These are phyloP conservation scores for Clarias macrocephalus DNA, from an alignment of 2,113 vertebrate genomes.

Conservation along the genomic window DNA sequence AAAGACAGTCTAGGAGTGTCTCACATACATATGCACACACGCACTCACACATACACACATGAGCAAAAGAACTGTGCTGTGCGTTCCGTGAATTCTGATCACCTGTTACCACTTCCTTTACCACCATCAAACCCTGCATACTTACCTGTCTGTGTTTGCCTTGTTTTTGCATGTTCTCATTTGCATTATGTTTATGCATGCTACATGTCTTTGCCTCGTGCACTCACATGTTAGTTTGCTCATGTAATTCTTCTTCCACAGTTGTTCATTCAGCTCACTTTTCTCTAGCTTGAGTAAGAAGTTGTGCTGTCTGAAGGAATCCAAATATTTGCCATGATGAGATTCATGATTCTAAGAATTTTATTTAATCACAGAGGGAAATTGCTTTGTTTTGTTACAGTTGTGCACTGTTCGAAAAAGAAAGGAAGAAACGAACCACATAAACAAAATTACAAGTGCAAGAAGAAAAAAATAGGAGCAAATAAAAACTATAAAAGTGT, in stretches of 20 bases:
- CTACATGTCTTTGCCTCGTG: neutral
- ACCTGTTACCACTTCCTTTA: constrained; percentile 10
- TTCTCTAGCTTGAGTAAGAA: neutral
- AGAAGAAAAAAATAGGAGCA: too few species aligned
- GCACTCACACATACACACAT: constrained; percentile 29
- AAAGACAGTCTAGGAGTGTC: constrained; percentile 35
- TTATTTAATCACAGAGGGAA: too few species aligned
- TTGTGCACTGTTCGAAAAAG: too few species aligned
- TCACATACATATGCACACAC: constrained; percentile 26
- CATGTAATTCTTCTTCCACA: neutral
- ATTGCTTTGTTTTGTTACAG: too few species aligned
- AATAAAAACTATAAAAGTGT: too few species aligned
- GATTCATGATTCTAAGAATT: too few species aligned
- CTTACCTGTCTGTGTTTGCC: neutral
- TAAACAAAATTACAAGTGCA: too few species aligned
- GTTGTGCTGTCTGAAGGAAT: neutral
- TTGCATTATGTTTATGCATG: neutral
- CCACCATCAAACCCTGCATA: neutral
- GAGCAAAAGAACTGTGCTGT: neutral
- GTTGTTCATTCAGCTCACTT: neutral
- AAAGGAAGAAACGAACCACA: too few species aligned
- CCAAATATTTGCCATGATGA: neutral
- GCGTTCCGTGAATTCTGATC: neutral
- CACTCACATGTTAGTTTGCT: neutral
- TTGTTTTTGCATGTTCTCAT: neutral